These are phyloP conservation scores for Ficedula albicollis DNA, from an alignment of 2,797 vertebrate genomes.

Conservation along the genomic window DNA sequence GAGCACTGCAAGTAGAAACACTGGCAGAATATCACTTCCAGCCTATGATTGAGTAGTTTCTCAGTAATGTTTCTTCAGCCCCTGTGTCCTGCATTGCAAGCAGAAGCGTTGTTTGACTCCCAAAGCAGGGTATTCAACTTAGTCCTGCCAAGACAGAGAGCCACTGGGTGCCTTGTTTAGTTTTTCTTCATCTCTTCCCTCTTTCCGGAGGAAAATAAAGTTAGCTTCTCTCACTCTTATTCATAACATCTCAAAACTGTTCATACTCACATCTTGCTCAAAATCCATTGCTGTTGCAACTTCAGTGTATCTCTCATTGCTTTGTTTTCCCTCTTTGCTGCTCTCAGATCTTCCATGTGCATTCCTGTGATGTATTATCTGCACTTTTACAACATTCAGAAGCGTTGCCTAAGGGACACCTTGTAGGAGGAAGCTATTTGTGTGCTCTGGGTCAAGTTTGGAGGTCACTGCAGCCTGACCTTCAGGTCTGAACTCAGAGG, in stretches of 20 bases:
- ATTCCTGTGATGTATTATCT: not conserved
- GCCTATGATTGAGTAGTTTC: not conserved
- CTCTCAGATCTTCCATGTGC: not conserved
- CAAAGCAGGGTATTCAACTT: not conserved
- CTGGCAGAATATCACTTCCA: not conserved
- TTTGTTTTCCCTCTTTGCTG: not conserved
- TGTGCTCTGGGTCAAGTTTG: not conserved
- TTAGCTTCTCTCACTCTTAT: not conserved
- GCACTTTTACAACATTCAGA: not conserved
- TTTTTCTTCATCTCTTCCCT: not conserved
- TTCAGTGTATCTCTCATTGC: not conserved
- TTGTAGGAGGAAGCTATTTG: accelerated
- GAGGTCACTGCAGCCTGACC: not conserved
- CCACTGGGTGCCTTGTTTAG: not conserved
- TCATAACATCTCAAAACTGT: not conserved
- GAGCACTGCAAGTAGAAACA: not conserved
- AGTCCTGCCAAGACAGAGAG: not conserved
- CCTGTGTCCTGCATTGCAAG: not conserved
- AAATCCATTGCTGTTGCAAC: not conserved
- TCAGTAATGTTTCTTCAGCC: not conserved
- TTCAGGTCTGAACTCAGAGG: not conserved
- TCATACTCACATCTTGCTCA: not conserved
- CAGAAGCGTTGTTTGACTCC: not conserved
- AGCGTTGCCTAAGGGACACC: not conserved
- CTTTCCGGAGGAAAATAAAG: not conserved